A percentile compares a stretch with the other conserved stretches of the same genome.
These are phyloP conservation scores for Poecilia velifera DNA, from an alignment of 2,797 vertebrate species.

Conservation along the genomic window DNA sequence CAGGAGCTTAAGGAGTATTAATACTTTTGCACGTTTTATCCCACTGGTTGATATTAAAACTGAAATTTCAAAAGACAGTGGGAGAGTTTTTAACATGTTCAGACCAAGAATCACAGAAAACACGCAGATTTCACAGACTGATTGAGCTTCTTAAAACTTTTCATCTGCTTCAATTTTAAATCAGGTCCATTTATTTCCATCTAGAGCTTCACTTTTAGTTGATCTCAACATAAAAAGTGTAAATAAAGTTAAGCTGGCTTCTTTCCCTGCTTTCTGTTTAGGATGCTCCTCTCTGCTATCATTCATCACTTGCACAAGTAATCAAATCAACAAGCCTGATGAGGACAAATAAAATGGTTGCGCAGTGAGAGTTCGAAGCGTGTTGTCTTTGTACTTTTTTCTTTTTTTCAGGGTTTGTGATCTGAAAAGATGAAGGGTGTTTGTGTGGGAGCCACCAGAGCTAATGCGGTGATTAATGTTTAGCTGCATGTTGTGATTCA, in stretches of 20 bases:
- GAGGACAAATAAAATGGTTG: conserved; percentile 24
- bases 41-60: background rate
- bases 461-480: conserved; percentile 55
- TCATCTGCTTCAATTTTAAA: background rate
- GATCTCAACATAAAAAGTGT: background rate
- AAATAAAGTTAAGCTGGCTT: background rate
- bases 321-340: conserved; percentile 33
- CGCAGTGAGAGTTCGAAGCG: conserved; percentile 28
- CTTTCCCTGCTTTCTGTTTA: conserved; percentile 13
- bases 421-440: conserved; percentile 24
- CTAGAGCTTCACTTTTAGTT: background rate
- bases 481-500: conserved; percentile 63
- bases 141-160: background rate
- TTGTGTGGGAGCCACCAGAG: conserved; percentile 37
- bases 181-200: background rate
- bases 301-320: conserved; percentile 42
- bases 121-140: background rate
- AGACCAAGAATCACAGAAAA: background rate
- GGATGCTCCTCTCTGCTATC: conserved; percentile 19
- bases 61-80: background rate
- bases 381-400: conserved; percentile 15
- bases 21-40: background rate
- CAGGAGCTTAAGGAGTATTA: background rate
- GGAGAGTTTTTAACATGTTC: background rate
- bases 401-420: conserved; percentile 12